Conservation (phyloP, 2,113 vertebrate genomes). For the Podiceps cristatus region DNA sequence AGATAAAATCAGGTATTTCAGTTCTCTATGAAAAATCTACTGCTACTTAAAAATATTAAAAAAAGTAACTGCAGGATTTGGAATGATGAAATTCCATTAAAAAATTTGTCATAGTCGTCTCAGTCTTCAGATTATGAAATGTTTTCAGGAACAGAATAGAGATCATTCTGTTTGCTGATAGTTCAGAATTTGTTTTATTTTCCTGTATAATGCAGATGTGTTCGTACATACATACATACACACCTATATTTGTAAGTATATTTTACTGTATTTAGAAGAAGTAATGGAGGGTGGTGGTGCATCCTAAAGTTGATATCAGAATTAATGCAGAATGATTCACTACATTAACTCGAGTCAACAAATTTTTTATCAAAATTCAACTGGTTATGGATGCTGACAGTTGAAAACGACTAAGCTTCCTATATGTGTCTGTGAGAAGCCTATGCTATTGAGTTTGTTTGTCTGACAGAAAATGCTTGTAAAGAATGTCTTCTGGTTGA, state of each 20-base stretch:
- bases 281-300: accelerated
- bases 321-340: background rate
- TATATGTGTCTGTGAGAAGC: background rate
- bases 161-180: background rate
- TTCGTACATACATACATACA: background rate
- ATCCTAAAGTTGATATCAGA: background rate
- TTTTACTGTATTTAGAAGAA: background rate
- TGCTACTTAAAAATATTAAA: background rate
- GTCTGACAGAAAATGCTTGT: background rate
- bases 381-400: background rate
- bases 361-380: background rate
- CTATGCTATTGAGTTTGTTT: background rate
- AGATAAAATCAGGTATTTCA: background rate
- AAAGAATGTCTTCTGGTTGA: background rate
- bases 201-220: background rate
- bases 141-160: background rate
- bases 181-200: background rate
- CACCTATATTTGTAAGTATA: background rate
- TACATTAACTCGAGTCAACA: background rate
- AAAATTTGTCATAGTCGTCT: background rate
- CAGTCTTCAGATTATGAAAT: background rate
- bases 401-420: background rate
- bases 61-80: background rate
- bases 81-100: background rate
- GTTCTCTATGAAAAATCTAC: background rate